phyloP scores from a whole-genome alignment of 2,113 vertebrate species.

The Xiphorhynchus elegans region DNA sequence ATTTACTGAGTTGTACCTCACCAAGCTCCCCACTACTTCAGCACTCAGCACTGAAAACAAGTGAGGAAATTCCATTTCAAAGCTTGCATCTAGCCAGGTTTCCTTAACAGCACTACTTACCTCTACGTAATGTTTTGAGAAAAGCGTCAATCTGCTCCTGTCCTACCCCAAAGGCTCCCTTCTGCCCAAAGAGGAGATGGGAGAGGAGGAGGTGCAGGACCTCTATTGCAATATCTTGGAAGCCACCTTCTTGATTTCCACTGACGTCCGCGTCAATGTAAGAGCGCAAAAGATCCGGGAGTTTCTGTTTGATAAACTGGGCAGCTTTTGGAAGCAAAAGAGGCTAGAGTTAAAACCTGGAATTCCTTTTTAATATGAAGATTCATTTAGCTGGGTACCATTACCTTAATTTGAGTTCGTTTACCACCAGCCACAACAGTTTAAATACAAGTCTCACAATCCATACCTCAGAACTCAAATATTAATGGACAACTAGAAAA shows the following conservation, averaged over 20 bases:
- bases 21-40: not conserved
- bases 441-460: not conserved
- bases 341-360: not conserved
- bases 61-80: not conserved
- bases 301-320: slow-evolving; percentile 99
- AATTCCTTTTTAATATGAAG: not conserved
- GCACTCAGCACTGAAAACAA: not conserved
- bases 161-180: slow-evolving; percentile 97
- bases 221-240: slow-evolving; percentile 99
- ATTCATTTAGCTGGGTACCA: not conserved
- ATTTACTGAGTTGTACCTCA: accelerated
- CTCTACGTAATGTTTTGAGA: slow-evolving; percentile 98
- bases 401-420: not conserved
- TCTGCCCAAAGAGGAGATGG: slow-evolving; percentile 99
- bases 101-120: slow-evolving; percentile 61
- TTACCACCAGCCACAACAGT: not conserved
- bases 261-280: slow-evolving; percentile 99
- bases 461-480: not conserved
- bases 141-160: slow-evolving; percentile 99
- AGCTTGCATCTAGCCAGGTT: too few relatives aligned
- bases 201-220: slow-evolving; percentile 99
- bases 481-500: not conserved
- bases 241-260: slow-evolving; percentile 99
- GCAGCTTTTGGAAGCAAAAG: slow-evolving; percentile 75
- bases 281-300: slow-evolving; percentile 96